Base-by-base conservation (phyloP, 2,113 vertebrate species). In the Paracanthobrama guichenoti region DNA sequence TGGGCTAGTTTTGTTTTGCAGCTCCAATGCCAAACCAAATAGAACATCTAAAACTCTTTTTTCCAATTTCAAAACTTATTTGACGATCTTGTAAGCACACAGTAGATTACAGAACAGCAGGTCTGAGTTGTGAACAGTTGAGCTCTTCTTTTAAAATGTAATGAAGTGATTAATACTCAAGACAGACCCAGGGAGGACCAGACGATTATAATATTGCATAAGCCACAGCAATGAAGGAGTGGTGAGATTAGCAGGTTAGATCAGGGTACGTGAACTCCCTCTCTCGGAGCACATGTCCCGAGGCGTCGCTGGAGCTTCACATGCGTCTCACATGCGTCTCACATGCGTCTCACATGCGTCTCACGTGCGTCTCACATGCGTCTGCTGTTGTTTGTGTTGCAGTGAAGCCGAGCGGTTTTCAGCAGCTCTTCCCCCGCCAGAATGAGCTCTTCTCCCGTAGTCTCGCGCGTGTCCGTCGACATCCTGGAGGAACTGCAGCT, bases 401-500 rank as follows among this genome's bases (percentile, higher is more conserved):
- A 94, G 93, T 90, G 85, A 91, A 75, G 6, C 71, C 84, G 85
- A 73, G 55, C 44, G n/a, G 13, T 67, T 24, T 79, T 79, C 76
- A 13, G 84, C 67, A 76, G 91, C 75, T 93, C 93, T 77, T 95
- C 95, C 83, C 93, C 94, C 3, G 89, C n/a, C n/a, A n/a, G 14
- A 81, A 95, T 95, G 95, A 95, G 91, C 75, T 93, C 93, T 77
- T 95, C 95, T 84, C 93, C 94, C 3, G 89, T 94, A 50, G 89
- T 91, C 48, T 93, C 95, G 5, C 91, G 93, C 67, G 91, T 93
- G 66, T 92, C 93, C 80, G 93, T 89, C 9, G 94, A 95, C 87
- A 93, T 95, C 84, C 89, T 95, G 90, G 94, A 95, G 88, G 94
- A 95, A 57, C 91, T 95, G 39, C 94, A 95, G 92, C 86, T 94